Conservation (phyloP, 2,797 vertebrate species). For the Sorex maritimensis region DNA sequence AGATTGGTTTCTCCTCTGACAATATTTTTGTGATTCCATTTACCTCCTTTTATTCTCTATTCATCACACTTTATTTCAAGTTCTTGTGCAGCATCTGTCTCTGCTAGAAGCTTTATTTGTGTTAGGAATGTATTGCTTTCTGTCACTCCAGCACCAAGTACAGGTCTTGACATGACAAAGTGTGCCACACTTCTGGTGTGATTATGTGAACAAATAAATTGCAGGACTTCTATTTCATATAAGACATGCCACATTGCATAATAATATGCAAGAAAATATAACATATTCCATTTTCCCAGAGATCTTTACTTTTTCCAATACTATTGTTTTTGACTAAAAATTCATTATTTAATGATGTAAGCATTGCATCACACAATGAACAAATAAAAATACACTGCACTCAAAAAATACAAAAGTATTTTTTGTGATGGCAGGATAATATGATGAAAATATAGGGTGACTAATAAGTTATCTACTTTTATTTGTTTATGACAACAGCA, state of each 20-base stretch:
- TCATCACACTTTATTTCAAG: neutral
- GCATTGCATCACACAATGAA: neutral
- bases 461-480: neutral
- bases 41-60: neutral
- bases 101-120: neutral
- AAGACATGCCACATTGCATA: neutral
- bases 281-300: neutral
- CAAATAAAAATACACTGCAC: neutral
- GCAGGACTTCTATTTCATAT: neutral
- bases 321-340: neutral
- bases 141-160: neutral
- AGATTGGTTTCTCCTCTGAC: neutral
- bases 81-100: neutral
- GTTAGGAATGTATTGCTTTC: neutral
- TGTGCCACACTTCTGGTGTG: neutral
- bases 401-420: neutral
- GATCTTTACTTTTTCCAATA: neutral
- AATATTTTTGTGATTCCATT: neutral
- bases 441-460: neutral
- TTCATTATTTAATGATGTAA: neutral
- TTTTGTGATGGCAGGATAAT: neutral
- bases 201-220: constrained; percentile 5
- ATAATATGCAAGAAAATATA: neutral
- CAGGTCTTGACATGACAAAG: neutral
- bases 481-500: constrained; percentile 15